phyloP scores from a whole-genome alignment of 2,113 vertebrate genomes.

The Panthera tigris region DNA sequence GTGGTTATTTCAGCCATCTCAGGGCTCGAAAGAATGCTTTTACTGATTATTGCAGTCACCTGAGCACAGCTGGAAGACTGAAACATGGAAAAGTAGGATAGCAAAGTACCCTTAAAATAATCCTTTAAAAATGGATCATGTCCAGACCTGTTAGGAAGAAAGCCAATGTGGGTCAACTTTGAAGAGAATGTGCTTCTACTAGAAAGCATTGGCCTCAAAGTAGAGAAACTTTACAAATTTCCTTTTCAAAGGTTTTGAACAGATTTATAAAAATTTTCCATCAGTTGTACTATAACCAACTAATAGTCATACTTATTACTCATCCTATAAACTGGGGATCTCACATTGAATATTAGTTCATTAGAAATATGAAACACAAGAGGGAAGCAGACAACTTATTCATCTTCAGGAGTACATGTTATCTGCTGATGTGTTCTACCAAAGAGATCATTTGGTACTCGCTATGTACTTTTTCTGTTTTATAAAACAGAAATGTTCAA shows the following conservation, averaged over 20 bases:
- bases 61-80: neutral
- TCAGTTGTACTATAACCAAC: neutral
- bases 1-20: neutral
- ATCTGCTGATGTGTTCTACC: neutral
- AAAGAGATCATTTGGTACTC: conserved; percentile 18
- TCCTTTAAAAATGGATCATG: neutral
- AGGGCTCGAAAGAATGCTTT: neutral
- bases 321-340: neutral
- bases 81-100: neutral
- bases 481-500: neutral
- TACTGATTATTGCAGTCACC: neutral
- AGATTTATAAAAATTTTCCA: neutral
- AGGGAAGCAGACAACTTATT: neutral
- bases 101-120: neutral
- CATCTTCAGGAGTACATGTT: neutral
- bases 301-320: neutral
- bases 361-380: neutral
- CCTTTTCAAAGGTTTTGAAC: neutral
- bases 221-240: neutral
- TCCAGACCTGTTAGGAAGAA: neutral
- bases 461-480: neutral
- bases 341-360: neutral
- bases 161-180: neutral
- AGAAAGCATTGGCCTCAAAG: neutral
- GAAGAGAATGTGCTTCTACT: neutral